Conservation (phyloP, 2,113 vertebrate species). For the Neoarius graeffei region DNA sequence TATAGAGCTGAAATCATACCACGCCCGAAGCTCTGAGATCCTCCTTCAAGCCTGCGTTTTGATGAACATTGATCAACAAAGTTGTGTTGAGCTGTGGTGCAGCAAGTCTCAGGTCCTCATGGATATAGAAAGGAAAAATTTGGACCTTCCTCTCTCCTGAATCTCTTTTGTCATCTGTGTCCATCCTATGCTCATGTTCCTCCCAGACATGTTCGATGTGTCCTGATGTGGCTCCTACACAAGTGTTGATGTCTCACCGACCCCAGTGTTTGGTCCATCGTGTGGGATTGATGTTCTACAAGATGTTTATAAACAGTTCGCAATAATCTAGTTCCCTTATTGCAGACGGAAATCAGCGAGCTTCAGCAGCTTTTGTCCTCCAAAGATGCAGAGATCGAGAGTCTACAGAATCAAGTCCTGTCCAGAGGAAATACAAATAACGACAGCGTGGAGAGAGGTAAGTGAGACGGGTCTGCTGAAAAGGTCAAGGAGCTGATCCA, state of each 20-base stretch:
- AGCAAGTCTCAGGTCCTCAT: neutral
- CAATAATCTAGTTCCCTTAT: slow-evolving; percentile 23
- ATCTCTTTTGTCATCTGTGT: neutral
- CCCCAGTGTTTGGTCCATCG: neutral
- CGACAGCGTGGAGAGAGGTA: slow-evolving; percentile 87
- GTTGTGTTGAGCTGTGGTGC: neutral
- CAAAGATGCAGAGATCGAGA: slow-evolving; percentile 92
- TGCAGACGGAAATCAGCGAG: slow-evolving; percentile 87
- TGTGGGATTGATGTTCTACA: neutral
- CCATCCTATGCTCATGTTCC: too few relatives aligned
- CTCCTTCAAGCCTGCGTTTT: neutral
- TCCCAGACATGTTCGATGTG: neutral
- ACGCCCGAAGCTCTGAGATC: too few relatives aligned
- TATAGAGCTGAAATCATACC: neutral
- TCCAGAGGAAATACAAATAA: slow-evolving; percentile 71
- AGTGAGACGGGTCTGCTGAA: neutral
- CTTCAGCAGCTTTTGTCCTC: slow-evolving; percentile 86
- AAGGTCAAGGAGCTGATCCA: neutral
- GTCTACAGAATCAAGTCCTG: slow-evolving; percentile 86
- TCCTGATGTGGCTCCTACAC: neutral
- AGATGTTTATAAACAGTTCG: neutral
- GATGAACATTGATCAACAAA: neutral
- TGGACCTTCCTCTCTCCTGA: neutral
- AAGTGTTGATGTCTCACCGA: neutral
- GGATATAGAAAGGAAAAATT: neutral